These are phyloP conservation scores for Didymodactylos carnosus DNA, from an alignment of 2,888 invertebrate genomes.

Conservation along the genomic window DNA sequence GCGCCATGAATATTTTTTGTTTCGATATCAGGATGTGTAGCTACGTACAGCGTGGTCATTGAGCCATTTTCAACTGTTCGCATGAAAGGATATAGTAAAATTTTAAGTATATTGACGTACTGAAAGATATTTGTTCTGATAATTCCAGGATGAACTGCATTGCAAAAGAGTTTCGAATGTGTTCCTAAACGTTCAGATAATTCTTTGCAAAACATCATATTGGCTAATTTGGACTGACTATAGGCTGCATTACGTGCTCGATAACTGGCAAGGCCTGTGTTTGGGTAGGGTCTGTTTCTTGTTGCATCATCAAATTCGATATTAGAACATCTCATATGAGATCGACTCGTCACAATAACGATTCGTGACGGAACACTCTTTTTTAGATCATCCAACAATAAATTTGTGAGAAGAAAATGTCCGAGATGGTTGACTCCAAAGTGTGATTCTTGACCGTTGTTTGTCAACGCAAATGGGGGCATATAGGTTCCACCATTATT, in stretches of 20 bases:
- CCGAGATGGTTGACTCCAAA: constrained; percentile 38
- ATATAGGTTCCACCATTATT: constrained; percentile 67
- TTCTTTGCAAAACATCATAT: constrained; percentile 26
- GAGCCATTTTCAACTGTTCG: neutral
- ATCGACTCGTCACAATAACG: constrained; percentile 67
- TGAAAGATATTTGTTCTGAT: too few relatives aligned
- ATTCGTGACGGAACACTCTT: constrained; percentile 47
- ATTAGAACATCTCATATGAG: constrained; percentile 40
- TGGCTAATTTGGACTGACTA: constrained; percentile 29
- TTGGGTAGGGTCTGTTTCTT: neutral
- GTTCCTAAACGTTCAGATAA: constrained; percentile 17
- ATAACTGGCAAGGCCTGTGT: neutral
- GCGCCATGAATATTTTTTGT: neutral
- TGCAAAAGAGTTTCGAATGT: neutral
- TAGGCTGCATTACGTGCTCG: constrained; percentile 19
- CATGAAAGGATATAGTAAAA: neutral
- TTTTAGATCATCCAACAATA: constrained; percentile 51
- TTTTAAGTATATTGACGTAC: too few relatives aligned
- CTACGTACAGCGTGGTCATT: neutral
- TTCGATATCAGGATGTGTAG: neutral
- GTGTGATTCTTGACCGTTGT: constrained; percentile 33
- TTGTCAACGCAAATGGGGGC: constrained; percentile 57
- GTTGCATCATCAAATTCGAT: neutral
- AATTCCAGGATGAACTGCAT: neutral
- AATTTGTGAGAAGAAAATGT: constrained; percentile 58